Evolutionary conservation across 2,113 vertebrate genomes (phyloP), one percentile per base, ranked within the genome.

Genomic region (Brienomyrus longianalis): DNA sequence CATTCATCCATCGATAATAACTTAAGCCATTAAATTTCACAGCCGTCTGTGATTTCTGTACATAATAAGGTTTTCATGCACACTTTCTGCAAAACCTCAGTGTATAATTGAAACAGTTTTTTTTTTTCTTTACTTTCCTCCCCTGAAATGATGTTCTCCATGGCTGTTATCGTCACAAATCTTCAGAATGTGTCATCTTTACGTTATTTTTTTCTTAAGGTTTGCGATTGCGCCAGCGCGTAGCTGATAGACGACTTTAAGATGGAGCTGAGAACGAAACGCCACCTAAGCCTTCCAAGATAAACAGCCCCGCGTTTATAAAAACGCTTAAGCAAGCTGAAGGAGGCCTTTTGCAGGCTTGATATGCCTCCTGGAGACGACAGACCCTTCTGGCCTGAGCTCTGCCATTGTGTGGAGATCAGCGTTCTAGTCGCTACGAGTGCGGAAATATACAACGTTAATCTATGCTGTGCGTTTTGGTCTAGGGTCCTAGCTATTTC

Each of bases 11-110:
- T 80, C 74, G 9, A 43, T 80, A 43, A 43, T 35, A 80, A 80
- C 74, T 80, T 80, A 86, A 86, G 83, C 83, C n/a, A 15, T 86
- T 27, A 86, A 27, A 31, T 86, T 27, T n/a, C 83, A 84, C 45
- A 86, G 43, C 39, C 7, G 47, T 19, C 83, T 84, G 83, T 84
- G 83, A 45, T 48, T 47, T 48, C 35, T 84, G 39, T 48, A 23
- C 83, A n/a, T 45, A 48, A 84, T 45, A 27, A 85, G 21, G 19
- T 86, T 51, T 86, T 86, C 45, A 51, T 50, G 45, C 74, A 80
- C 35, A 43, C 31, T 80, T 80, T 19, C 74, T 43, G 5, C 31
- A 8, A 80, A 43, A 80, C 35, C 74, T 8, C 74, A 43, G 1
- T 43, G 74, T 43, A 80, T 43, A 43, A 31, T 70, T 70, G 62